These are phyloP conservation scores for Catharus fuscescens DNA, from an alignment of 2,113 vertebrate species.

Conservation along the genomic window DNA sequence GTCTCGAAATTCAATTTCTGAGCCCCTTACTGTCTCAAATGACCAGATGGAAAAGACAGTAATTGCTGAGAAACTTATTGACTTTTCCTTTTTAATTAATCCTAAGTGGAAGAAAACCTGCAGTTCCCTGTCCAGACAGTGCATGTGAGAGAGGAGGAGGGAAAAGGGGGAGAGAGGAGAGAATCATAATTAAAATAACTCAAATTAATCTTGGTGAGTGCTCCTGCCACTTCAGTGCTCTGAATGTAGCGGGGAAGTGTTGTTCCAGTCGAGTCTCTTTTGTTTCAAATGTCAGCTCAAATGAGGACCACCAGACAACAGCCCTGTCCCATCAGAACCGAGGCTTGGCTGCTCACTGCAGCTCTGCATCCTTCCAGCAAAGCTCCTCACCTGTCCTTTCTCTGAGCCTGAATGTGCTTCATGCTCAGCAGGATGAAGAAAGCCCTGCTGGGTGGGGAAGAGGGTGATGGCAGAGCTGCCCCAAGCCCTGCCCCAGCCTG, in stretches of 20 bases:
- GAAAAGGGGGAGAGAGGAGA: background rate
- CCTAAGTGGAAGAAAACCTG: constrained; percentile 63
- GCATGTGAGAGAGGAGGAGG: background rate
- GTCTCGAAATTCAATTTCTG: constrained; percentile 47
- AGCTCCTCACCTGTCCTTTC: background rate
- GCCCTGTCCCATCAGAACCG: background rate
- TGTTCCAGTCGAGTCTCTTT: background rate
- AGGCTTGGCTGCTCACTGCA: background rate
- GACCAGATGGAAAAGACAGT: constrained; percentile 45
- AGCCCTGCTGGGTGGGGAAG: accelerated
- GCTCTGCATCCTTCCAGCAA: background rate
- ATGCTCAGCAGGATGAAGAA: background rate
- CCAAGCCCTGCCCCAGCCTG: background rate
- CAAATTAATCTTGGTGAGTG: constrained; percentile 48
- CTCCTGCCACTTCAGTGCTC: constrained; percentile 36
- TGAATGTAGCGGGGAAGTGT: background rate
- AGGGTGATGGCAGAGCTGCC: background rate
- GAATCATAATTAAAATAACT: constrained; percentile 68
- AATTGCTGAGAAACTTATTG: constrained; percentile 55
- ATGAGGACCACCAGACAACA: background rate
- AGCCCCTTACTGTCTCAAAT: constrained; percentile 22
- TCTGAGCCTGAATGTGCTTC: background rate
- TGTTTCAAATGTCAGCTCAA: background rate
- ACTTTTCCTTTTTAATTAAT: constrained; percentile 70
- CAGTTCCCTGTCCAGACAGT: constrained; percentile 11